Base-by-base conservation (phyloP, 2,113 vertebrate genomes). In the Gavia stellata region DNA sequence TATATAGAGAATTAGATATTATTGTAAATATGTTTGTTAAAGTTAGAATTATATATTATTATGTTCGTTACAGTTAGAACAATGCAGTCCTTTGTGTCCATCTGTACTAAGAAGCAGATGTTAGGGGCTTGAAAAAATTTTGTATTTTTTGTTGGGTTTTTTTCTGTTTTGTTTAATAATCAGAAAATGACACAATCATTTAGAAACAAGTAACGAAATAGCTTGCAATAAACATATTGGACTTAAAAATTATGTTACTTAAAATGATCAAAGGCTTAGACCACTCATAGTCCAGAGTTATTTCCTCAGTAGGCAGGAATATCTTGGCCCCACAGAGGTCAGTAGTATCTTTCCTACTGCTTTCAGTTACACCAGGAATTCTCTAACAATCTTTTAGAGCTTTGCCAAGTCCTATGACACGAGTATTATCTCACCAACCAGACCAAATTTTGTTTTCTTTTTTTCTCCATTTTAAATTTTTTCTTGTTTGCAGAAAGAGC, bases 121-220 rank as follows among this genome's bases (percentile, higher is more conserved):
- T 24, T 29, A 78, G 2, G 7, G 16, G 2, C 12, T 68, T 47
- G 17, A 42, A 85, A 73, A 63, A 33, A 44, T 3, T 3, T 1
- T 0, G 2, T 6, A n/a, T 9, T 59, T 49, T 73, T 66, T 21
- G 3, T 21, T 40, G 11, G 0, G 3, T 21, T 42, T 81, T 62
- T 45, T 33, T 20, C 6, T 24, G 3, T 19, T 79, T 80, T 38
- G 1, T 3, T 78, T 18, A 58, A 53, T 47, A 34, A 47, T 33
- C 5, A 55, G 17, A 40, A 62, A 75, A 52, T n/a, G 12, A 31
- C 10, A 38, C 10, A 67, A 53, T 33, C 7, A 42, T 73, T 63
- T 75, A 29, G 14, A 91, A 94, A 28, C 2, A 45, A 59, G 8
- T 33, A 45, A 77, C 17, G 23, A 67, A 72, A 58, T 58, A 71